Percentiles rank a stretch among this genome's conserved stretches.
Evolutionary conservation across 1,140 invertebrate species (phyloP).

Genomic region (Pristionchus pacificus): DNA sequence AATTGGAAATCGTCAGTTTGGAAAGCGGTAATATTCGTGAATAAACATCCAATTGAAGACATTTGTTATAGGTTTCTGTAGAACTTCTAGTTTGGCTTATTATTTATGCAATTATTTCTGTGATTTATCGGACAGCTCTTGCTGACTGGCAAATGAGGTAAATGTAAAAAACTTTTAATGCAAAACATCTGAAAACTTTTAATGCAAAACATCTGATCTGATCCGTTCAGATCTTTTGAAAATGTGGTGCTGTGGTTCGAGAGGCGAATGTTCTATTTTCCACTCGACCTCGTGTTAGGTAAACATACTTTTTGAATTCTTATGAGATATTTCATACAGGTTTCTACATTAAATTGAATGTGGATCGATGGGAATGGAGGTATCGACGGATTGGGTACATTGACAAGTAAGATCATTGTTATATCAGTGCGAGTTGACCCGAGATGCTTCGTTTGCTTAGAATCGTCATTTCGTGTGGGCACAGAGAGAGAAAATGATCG

Average conservation of each 20-base stretch:
- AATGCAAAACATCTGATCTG: background rate
- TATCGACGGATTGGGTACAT: constrained; percentile 50
- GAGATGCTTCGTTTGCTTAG: background rate
- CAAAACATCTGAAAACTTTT: background rate
- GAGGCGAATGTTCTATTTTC: background rate
- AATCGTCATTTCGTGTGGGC: too few species aligned
- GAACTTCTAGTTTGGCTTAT: constrained; percentile 19
- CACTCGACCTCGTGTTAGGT: background rate
- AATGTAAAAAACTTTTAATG: background rate
- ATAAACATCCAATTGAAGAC: background rate
- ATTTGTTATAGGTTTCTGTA: background rate
- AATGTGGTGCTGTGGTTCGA: background rate
- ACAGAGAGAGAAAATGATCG: too few species aligned
- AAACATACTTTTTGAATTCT: background rate
- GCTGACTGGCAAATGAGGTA: constrained; percentile 8
- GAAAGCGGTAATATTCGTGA: constrained; percentile 17
- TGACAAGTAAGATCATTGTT: constrained; percentile 43
- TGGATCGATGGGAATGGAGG: constrained; percentile 44
- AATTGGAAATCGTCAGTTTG: constrained; percentile 29
- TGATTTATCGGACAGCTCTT: constrained; percentile 23
- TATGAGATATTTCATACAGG: constrained; percentile 21
- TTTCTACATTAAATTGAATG: constrained; percentile 46
- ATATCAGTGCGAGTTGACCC: background rate
- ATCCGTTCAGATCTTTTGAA: background rate
- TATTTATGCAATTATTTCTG: constrained; percentile 23